Conservation (phyloP, 1,140 invertebrate genomes). For the Mesaphorura yosii region DNA sequence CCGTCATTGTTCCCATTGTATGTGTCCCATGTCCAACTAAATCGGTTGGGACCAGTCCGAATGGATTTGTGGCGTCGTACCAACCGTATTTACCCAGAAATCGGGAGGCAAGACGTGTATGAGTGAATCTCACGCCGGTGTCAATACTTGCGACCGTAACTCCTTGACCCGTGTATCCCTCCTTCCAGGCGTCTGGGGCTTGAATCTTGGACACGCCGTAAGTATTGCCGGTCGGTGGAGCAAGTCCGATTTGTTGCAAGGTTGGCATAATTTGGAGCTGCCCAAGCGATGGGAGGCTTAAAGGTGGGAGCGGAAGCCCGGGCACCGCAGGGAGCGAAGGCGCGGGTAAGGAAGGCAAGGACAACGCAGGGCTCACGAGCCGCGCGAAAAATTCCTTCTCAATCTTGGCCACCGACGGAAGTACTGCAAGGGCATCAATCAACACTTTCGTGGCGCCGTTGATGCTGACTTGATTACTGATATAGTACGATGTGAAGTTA, state of each 20-base stretch:
- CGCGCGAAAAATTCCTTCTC: not conserved
- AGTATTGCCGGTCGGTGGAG: too few species aligned
- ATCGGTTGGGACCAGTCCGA: too few species aligned
- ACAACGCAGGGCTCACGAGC: too few species aligned
- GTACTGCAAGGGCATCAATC: not conserved
- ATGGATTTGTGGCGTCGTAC: too few species aligned
- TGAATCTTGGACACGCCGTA: constrained; percentile 1
- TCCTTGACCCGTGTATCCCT: not conserved
- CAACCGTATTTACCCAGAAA: too few species aligned
- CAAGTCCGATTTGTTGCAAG: too few species aligned
- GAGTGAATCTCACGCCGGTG: not conserved
- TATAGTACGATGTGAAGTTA: constrained; percentile 10
- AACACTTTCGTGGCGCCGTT: not conserved
- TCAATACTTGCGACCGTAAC: constrained; percentile 2
- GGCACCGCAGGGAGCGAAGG: not conserved
- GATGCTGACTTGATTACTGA: constrained; percentile 9
- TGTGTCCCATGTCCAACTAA: too few species aligned
- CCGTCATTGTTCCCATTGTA: constrained; percentile 10
- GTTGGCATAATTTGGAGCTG: too few species aligned
- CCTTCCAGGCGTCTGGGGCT: constrained; percentile 6
- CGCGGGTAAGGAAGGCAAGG: not conserved
- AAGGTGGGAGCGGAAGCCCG: not conserved
- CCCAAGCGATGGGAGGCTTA: too few species aligned
- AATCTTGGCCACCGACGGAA: not conserved
- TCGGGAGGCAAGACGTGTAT: too few species aligned